Evolutionary conservation across 64 coral and sea anemone species (phyloP).

Genomic region (Stylophora pistillata): DNA sequence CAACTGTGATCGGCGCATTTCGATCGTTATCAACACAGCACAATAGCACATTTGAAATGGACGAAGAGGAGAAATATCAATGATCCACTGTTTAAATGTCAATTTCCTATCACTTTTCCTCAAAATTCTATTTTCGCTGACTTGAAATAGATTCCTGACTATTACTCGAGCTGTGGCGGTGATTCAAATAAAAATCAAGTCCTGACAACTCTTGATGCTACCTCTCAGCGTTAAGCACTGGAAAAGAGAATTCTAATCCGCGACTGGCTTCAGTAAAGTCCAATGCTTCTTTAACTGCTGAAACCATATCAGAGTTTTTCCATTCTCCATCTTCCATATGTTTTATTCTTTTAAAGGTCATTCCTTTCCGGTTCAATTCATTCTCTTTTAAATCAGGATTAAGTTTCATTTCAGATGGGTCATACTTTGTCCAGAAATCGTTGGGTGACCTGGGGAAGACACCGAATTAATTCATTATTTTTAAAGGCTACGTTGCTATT

Average conservation of each 20-base stretch:
- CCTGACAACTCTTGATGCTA: not conserved
- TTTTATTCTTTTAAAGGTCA: constrained; percentile 38
- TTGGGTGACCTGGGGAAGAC: constrained; percentile 45
- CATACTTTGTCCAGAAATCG: constrained; percentile 64
- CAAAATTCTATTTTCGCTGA: too few species aligned
- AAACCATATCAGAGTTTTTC: constrained; percentile 24
- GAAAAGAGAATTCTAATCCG: constrained; percentile 21
- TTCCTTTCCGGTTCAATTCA: constrained; percentile 20
- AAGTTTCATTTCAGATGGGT: constrained; percentile 42
- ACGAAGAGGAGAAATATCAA: too few species aligned
- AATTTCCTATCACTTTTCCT: too few species aligned
- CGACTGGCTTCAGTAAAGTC: constrained; percentile 37
- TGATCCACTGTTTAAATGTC: too few species aligned
- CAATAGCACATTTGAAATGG: too few species aligned
- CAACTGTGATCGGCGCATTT: too few species aligned
- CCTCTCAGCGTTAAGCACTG: not conserved
- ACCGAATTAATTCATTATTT: not conserved
- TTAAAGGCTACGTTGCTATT: not conserved
- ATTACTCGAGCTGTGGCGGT: too few species aligned
- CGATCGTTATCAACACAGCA: too few species aligned
- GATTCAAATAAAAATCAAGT: too few species aligned
- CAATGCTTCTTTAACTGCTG: constrained; percentile 13
- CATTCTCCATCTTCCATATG: constrained; percentile 6
- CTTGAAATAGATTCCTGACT: too few species aligned
- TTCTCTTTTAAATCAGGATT: constrained; percentile 49